Evolutionary conservation across 2,797 vertebrate species (phyloP), one percentile per base, ranked within the genome.

Genomic region (Chelmon rostratus): DNA sequence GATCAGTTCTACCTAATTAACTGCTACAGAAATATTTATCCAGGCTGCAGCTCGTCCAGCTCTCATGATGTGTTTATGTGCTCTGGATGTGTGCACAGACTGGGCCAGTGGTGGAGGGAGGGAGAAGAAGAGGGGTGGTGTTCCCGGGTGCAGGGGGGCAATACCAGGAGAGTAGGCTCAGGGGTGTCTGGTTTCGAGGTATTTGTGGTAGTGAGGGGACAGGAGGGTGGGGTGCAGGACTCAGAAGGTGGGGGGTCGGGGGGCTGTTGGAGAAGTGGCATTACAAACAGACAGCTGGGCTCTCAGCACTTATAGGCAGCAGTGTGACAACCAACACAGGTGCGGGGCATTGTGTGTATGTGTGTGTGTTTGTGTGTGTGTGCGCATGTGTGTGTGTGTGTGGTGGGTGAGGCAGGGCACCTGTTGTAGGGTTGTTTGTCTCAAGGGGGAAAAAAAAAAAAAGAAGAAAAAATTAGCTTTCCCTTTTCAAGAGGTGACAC

Each of bases 21-120:
- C 94, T 93, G 93, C 92, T 92, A 93, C 93, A 93, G 94, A 95
- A 95, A 95, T 94, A 95, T 95, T 95, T 94, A 95, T 91, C 91
- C 93, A 94, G 93, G 88, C 89, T 81, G 90, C 87, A 80, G 83
- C 90, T 85, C 47, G 64, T 88, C 90, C 84, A 87, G 85, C 85
- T 88, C 81, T 75, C 90, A 89, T 88, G 88, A 94, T 90, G 93
- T 93, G 94, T 95, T 95, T 94, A 95, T 95, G 93, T 88, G 91
- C 79, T 79, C 57, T 89, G 85, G 83, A 83, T 89, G 88, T 84
- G 89, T 68, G 86, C 38, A 59, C 64, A 31, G 76, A 59, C 64
- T 52, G 77, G 82, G 76, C 19, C 42, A 44, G 76, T 33, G 84
- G 70, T 47, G 79, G 75, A 35, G 44, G 81, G 73, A n/a, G 40